Evolutionary conservation across 2,113 vertebrate species (phyloP), one percentile per base, ranked within the genome.

Genomic region (Strigops habroptila): DNA sequence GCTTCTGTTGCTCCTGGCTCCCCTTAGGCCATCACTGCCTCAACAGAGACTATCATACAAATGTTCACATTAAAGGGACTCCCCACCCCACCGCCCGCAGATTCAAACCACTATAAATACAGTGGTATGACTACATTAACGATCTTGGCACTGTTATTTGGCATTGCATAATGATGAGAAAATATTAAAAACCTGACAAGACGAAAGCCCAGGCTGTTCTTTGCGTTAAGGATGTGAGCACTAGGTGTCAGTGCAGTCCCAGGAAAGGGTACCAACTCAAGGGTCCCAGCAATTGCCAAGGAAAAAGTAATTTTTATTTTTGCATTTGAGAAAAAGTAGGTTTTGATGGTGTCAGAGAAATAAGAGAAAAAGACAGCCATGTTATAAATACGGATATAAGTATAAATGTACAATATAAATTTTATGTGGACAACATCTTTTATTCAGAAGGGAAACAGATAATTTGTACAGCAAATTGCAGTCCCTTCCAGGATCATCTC

Each of bases 161-260:
- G 12, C 49, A 7, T 18, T 28, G 67, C 0, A 0, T 15, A 49
- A 27, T 3, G 52, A 35, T 1, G 11, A 88, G 27, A 55, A 71
- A 65, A 70, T 6, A 8, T 10, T 37, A 6, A 4, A 39, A 65
- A 80, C 23, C 31, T 4, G 8, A 4, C 4, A 21, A 86, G 12
- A 15, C 12, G 23, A 65, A 41, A 57, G 18, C 44, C 8, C 1
- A 3, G 15, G 14, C 15, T 37, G 19, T 2, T 62, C n/a, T 18
- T 18, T 8, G 8, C 35, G 41, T 13, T 49, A 16, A 33, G 43
- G 28, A 1, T 25, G 4, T 11, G 53, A 78, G 76, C 97, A 1
- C 88, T 90, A 97, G 97, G 74, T 96, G 97, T 95, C 97, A 96
- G 76, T 89, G 76, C 67, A 84, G 83, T 8, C 80, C 87, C 69